Evolutionary conservation across 2,113 vertebrate genomes (phyloP).

Genomic region (Burhinus oedicnemus): DNA sequence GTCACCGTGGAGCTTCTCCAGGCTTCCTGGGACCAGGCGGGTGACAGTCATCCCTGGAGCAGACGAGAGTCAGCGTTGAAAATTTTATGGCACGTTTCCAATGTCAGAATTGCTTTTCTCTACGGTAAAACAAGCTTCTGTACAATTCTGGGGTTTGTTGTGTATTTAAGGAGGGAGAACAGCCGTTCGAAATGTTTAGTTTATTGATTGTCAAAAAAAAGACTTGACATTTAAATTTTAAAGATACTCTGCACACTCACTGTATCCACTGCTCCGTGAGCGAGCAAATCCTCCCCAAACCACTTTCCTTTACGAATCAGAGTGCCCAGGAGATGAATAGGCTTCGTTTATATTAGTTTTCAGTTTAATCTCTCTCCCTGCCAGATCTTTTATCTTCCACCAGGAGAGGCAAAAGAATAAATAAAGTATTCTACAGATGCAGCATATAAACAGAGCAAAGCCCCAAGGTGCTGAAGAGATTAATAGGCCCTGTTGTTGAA

Average conservation of each 20-base stretch:
- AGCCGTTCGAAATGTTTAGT: conserved; percentile 20
- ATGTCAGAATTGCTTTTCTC: neutral
- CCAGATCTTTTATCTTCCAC: conserved; percentile 76
- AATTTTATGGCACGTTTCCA: neutral
- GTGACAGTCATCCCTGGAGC: conserved; percentile 4
- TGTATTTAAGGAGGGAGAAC: neutral
- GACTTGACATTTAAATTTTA: conserved; percentile 63
- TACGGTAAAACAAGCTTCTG: neutral
- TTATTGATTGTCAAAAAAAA: conserved; percentile 47
- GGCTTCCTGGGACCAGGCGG: conserved; percentile 32
- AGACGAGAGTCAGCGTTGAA: neutral
- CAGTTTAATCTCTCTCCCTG: conserved; percentile 77
- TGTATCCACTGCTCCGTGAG: conserved; percentile 14
- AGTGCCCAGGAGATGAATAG: conserved; percentile 68
- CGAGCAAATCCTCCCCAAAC: conserved; percentile 35
- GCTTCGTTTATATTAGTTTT: conserved; percentile 76
- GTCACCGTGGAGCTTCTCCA: conserved; percentile 15
- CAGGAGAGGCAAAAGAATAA: conserved; percentile 63
- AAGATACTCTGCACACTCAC: conserved; percentile 40
- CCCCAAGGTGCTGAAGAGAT: conserved; percentile 58
- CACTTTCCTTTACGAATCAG: conserved; percentile 39
- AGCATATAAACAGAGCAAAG: conserved; percentile 51
- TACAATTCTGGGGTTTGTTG: neutral
- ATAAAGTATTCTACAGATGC: conserved; percentile 70
- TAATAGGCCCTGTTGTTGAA: conserved; percentile 64